A percentile compares a stretch with the other conserved stretches of the same genome.
These are phyloP conservation scores for Chydorus sphaericus DNA, from an alignment of 2,888 invertebrate genomes.

Conservation along the genomic window DNA sequence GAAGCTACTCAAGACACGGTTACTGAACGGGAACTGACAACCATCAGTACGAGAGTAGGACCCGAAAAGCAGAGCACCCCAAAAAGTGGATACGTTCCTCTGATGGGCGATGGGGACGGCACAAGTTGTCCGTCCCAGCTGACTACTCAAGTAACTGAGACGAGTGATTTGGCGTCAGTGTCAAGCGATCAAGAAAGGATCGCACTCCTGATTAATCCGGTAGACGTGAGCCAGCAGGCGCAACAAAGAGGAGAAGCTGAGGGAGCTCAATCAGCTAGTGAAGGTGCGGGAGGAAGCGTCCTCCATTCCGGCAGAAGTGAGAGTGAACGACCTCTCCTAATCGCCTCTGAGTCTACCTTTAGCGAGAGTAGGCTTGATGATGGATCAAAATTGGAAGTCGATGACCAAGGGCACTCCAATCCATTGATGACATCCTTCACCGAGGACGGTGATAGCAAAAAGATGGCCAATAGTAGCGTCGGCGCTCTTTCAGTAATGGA, in stretches of 20 bases:
- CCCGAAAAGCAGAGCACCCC: not conserved
- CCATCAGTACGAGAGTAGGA: too few species aligned
- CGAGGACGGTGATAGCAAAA: constrained; percentile 3
- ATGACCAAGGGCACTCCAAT: constrained; percentile 8
- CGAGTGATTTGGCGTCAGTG: constrained; percentile 1
- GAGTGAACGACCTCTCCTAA: constrained; percentile 8
- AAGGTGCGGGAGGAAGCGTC: not conserved
- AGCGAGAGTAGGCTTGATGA: constrained; percentile 16
- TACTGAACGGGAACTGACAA: too few species aligned
- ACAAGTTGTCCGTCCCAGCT: constrained; percentile 8
- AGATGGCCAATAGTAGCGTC: too few species aligned
- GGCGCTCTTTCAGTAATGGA: not conserved
- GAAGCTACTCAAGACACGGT: not conserved
- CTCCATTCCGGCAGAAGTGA: constrained; percentile 9
- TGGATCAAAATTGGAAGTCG: not conserved
- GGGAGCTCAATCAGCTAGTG: constrained; percentile 6
- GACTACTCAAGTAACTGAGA: constrained; percentile 7
- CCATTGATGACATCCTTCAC: constrained; percentile 7
- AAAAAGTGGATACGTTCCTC: not conserved
- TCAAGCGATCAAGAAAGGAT: constrained; percentile 1
- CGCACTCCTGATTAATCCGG: not conserved
- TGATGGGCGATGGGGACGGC: not conserved
- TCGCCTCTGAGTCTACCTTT: not conserved
- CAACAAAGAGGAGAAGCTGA: constrained; percentile 7
- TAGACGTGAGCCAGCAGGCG: too few species aligned